phyloP scores from a whole-genome alignment of 2,797 vertebrate species.

The Diplodus sargus region DNA sequence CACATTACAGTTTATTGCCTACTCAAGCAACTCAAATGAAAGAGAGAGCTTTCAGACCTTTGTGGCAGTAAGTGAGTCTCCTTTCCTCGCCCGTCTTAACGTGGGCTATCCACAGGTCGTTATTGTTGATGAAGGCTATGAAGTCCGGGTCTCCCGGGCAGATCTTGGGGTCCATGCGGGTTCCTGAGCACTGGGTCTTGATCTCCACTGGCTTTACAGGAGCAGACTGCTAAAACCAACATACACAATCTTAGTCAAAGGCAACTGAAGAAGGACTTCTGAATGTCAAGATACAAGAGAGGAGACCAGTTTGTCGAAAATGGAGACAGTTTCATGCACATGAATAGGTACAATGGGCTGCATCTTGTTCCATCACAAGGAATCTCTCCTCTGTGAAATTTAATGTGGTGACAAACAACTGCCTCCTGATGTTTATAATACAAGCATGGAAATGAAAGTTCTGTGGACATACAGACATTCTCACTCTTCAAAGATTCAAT shows the following conservation, averaged over 20 bases:
- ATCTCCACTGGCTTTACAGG: slow-evolving; percentile 97
- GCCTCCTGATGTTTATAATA: not conserved
- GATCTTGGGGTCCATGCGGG: slow-evolving; percentile 98
- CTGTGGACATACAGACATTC: not conserved
- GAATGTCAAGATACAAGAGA: not conserved
- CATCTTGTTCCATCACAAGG: not conserved
- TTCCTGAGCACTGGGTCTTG: slow-evolving; percentile 95
- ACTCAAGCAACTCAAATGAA: not conserved
- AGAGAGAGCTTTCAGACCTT: slow-evolving; percentile 71
- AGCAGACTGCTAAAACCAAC: slow-evolving; percentile 84
- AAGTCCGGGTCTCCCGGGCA: slow-evolving; percentile 92
- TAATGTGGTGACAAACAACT: not conserved
- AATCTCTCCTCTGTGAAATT: not conserved
- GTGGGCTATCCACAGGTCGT: slow-evolving; percentile 95
- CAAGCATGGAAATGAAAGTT: not conserved
- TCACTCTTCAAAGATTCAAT: not conserved
- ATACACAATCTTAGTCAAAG: slow-evolving; percentile 52
- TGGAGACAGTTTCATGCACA: not conserved
- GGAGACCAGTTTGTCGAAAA: not conserved
- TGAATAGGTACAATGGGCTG: not conserved
- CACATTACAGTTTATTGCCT: not conserved
- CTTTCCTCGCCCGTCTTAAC: slow-evolving; percentile 89
- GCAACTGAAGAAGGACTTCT: not conserved
- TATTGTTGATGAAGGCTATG: slow-evolving; percentile 97
- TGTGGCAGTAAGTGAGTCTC: slow-evolving; percentile 85